Evolutionary conservation across 1,140 invertebrate species (phyloP).

Genomic region (Phortica variegata): DNA sequence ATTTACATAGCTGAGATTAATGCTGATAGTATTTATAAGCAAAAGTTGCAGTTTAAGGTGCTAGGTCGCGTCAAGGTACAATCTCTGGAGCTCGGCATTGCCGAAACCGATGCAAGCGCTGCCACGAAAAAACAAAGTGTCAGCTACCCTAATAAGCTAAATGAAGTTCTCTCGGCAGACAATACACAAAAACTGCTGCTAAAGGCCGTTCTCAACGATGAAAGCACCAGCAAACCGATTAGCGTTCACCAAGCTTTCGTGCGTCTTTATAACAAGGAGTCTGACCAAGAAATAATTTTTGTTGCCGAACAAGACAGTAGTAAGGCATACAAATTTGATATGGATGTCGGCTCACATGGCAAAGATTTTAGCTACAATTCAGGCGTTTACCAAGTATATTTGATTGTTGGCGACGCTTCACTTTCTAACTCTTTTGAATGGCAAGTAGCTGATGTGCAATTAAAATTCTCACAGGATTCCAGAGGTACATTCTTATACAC

Average conservation of each 20-base stretch:
- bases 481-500: slow-evolving; percentile 3
- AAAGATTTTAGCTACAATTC: slow-evolving; percentile 77
- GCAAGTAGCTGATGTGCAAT: slow-evolving; percentile 73
- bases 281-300: slow-evolving; percentile 84
- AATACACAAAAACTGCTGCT: slow-evolving; percentile 85
- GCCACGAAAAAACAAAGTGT: slow-evolving; percentile 77
- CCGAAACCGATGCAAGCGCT: slow-evolving; percentile 84
- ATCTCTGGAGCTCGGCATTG: slow-evolving; percentile 83
- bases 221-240: slow-evolving; percentile 65
- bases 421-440: slow-evolving; percentile 88
- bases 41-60: slow-evolving; percentile 71
- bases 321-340: slow-evolving; percentile 86
- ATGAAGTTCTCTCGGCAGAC: slow-evolving; percentile 74
- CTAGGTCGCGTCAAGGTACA: slow-evolving; percentile 73
- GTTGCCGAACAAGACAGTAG: slow-evolving; percentile 85
- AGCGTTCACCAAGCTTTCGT: slow-evolving; percentile 92
- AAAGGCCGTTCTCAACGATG: slow-evolving; percentile 79
- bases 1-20: slow-evolving; percentile 80
- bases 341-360: slow-evolving; percentile 78
- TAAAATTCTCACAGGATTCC: slow-evolving; percentile 68
- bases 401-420: slow-evolving; percentile 89
- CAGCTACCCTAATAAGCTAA: slow-evolving; percentile 70
- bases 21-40: slow-evolving; percentile 67
- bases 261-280: slow-evolving; percentile 67
- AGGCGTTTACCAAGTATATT: slow-evolving; percentile 78